A percentile compares a stretch with the other conserved stretches of the same genome.
Conservation (phyloP, 2,797 vertebrate species). For the Chloroceryle amazona region DNA sequence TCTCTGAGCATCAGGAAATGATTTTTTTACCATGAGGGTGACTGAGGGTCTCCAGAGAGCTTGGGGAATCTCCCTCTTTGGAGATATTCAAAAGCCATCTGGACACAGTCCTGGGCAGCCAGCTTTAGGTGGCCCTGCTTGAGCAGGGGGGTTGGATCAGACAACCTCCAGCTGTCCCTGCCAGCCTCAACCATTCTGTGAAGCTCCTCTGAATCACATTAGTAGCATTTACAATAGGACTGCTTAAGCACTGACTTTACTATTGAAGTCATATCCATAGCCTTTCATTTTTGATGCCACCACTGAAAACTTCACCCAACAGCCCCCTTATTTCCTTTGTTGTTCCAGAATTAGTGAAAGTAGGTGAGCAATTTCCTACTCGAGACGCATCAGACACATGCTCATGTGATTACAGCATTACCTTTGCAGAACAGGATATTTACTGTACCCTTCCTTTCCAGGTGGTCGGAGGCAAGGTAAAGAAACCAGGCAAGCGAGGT, state of each 20-base stretch:
- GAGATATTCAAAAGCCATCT: background rate
- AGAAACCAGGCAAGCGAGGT: slow-evolving; percentile 96
- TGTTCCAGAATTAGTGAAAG: background rate
- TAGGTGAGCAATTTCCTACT: background rate
- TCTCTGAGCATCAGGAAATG: background rate
- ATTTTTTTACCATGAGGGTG: background rate
- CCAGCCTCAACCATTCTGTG: background rate
- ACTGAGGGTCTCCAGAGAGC: background rate
- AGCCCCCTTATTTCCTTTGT: background rate
- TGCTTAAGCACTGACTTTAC: background rate
- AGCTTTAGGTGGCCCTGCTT: background rate
- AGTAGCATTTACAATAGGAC: background rate
- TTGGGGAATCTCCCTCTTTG: background rate
- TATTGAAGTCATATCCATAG: background rate
- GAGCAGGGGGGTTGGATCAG: background rate
- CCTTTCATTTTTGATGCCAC: background rate
- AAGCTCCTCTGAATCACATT: background rate
- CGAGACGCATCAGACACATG: background rate
- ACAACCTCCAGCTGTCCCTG: background rate
- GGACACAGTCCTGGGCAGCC: background rate
- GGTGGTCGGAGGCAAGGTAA: slow-evolving; percentile 93
- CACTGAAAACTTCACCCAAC: background rate
- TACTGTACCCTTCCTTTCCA: slow-evolving; percentile 58
- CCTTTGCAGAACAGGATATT: background rate
- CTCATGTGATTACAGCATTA: background rate